Base-by-base conservation (phyloP, 1,140 invertebrate species). In the Drosophila seguyi region DNA sequence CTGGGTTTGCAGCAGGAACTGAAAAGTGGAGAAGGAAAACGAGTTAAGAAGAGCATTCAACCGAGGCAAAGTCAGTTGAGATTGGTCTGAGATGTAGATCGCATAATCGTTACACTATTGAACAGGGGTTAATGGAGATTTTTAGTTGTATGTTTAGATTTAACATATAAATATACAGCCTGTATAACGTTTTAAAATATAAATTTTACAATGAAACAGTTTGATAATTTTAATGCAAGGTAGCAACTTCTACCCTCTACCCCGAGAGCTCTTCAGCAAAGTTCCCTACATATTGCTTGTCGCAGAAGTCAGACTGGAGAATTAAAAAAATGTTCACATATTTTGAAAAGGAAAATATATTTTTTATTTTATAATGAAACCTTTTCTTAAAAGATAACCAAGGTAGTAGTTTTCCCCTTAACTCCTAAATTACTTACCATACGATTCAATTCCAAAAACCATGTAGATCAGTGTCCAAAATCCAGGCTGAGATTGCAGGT, bases 401-500 rank as follows among this genome's bases (percentile, higher is more conserved):
- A 27, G 27, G 5, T 4, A 27, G n/a, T n/a, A n/a, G n/a, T n/a
- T 5, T 27, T 27, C 0, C 11, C 7, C 2, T n/a, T 42, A 6
- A 6, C n/a, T 8, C 1, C 7, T 10, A 14, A 14, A 29, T 29
- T 29, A 1, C 6, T 29, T 29, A 7, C 7, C 7, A 29, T n/a
- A 11, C 1, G 2, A 3, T 0, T 2, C 11, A 8, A 14, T 27
- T 6, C 11, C 14, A 34, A 41, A 41, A 38, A 27, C 7, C 27
- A 16, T 75, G 44, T 31, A 13, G 38, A 13, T 14, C 31, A 59
- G 68, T 72, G 65, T 16, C 1, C 3, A 29, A 48, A 53, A 62
- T 22, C 47, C 58, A 29, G 42, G 27, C 55, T 38, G 11, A 71
- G 71, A 74, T 79, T 85, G 74, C 82, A 77, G 74, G 78, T 81